Evolutionary conservation across 2,888 invertebrate species (phyloP), one percentile per base, ranked within the genome.

Genomic region (Cataglyphis cursor): DNA sequence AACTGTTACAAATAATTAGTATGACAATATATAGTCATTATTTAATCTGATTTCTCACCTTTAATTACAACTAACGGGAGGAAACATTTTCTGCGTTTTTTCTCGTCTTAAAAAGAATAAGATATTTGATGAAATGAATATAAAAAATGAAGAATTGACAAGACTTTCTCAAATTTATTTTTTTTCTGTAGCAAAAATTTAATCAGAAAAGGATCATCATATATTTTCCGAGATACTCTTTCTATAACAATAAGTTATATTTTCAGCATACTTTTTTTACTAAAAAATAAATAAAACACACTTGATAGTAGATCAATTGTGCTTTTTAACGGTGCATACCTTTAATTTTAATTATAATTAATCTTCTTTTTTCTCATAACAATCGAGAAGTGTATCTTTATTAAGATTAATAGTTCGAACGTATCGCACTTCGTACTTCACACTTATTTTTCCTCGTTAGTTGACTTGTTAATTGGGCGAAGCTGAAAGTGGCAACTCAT

Each of bases 391-490:
- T 28, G 2, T 21, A 15, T 21, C 48, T 70, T 59, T 41, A 18
- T 73, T 59, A 38, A 38, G 35, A 41, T 38, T 72, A 10, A 59
- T 59, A n/a, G 6, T 73, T 72, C 41, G 9, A 61, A 61, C 18
- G 61, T 21, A 70, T 12, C 57, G 8, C 15, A 44, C 8, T 59
- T 15, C 31, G 15, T 31, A 57, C n/a, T 72, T 72, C 12, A 18
- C 51, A 51, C 2, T 78, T 68, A 78, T 72, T 78, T 28, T 54
- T 10, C 21, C 31, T 75, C 18, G 15, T 75, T 64, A 64, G 21
- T 51, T 57, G 41, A 54, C 62, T 44, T 51, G 6, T 82, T 82
- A 70, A 82, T 82, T 80, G 48, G 70, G 65, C 76, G 76, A 62
- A n/a, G 31, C 18, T 66, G 51, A 73, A 48, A 48, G 68, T 82